Conservation (phyloP, 2,888 invertebrate species). For the Orchesellides sinensis region DNA sequence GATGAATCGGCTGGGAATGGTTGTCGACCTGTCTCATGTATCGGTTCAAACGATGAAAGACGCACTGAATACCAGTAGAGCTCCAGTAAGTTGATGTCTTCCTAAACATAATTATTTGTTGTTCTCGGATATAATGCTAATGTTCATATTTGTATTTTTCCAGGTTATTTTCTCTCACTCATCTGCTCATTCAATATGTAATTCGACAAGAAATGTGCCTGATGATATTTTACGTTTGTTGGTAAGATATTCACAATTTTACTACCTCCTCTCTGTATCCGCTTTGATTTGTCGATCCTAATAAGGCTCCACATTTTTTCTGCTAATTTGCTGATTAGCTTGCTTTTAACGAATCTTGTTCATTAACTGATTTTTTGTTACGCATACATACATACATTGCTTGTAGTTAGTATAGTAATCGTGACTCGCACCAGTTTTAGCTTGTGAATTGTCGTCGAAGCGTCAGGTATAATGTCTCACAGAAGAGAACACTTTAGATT, state of each 20-base stretch:
- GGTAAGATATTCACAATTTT: constrained; percentile 77
- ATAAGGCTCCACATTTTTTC: not conserved
- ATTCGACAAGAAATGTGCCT: constrained; percentile 81
- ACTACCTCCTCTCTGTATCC: not conserved
- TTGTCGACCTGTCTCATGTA: constrained; percentile 83
- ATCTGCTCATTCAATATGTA: constrained; percentile 82
- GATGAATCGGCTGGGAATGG: constrained; percentile 85
- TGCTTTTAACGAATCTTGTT: too few relatives aligned
- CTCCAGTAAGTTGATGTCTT: constrained; percentile 75
- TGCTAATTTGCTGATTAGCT: not conserved
- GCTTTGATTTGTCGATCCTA: not conserved
- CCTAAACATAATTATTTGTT: not conserved
- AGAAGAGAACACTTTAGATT: not conserved
- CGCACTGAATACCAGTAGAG: constrained; percentile 80
- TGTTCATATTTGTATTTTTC: constrained; percentile 34
- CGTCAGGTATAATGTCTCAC: constrained; percentile 9
- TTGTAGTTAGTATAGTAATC: not conserved
- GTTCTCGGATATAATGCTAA: not conserved
- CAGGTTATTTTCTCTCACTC: constrained; percentile 84
- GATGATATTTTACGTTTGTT: constrained; percentile 81
- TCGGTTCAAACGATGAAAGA: constrained; percentile 82
- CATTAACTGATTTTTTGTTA: not conserved
- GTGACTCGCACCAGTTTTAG: not conserved
- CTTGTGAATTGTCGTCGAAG: not conserved
- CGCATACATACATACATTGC: not conserved